Percentiles rank a stretch among this genome's conserved stretches.
These are phyloP conservation scores for Agriotes lineatus DNA, from an alignment of 2,888 invertebrate genomes.

Conservation along the genomic window DNA sequence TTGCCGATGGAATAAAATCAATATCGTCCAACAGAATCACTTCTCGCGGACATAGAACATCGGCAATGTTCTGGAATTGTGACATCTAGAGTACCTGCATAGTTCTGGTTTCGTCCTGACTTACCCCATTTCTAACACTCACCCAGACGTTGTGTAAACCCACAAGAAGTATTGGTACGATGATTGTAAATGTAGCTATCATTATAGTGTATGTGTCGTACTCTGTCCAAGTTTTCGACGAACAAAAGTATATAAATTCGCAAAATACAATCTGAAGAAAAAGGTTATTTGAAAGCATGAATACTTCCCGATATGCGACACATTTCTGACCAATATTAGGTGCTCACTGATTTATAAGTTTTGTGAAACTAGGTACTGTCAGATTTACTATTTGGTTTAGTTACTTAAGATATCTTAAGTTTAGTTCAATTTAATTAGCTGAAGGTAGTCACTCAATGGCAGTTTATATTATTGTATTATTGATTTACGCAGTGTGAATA, in stretches of 20 bases:
- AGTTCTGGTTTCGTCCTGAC: neutral
- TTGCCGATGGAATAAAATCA: neutral
- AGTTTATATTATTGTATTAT: too few species aligned
- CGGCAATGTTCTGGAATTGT: neutral
- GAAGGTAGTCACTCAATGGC: too few species aligned
- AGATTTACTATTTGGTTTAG: too few species aligned
- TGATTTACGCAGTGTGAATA: too few species aligned
- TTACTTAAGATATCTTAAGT: too few species aligned
- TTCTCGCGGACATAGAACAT: conserved; percentile 14
- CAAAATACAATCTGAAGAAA: neutral
- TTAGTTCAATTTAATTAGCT: too few species aligned
- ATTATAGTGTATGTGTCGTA: neutral
- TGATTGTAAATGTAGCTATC: neutral
- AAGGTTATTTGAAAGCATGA: too few species aligned
- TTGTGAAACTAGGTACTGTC: too few species aligned
- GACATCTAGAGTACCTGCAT: neutral
- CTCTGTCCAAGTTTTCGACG: neutral
- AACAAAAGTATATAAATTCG: neutral
- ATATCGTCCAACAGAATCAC: conserved; percentile 12
- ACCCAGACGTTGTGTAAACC: neutral
- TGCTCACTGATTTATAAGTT: too few species aligned
- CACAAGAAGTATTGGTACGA: conserved; percentile 12
- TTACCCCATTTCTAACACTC: conserved; percentile 3
- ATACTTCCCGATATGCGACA: too few species aligned
- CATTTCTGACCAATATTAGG: too few species aligned